A percentile compares a stretch with the other conserved stretches of the same genome.
Evolutionary conservation across 2,113 vertebrate species (phyloP).

Genomic region (Labrus mixtus): DNA sequence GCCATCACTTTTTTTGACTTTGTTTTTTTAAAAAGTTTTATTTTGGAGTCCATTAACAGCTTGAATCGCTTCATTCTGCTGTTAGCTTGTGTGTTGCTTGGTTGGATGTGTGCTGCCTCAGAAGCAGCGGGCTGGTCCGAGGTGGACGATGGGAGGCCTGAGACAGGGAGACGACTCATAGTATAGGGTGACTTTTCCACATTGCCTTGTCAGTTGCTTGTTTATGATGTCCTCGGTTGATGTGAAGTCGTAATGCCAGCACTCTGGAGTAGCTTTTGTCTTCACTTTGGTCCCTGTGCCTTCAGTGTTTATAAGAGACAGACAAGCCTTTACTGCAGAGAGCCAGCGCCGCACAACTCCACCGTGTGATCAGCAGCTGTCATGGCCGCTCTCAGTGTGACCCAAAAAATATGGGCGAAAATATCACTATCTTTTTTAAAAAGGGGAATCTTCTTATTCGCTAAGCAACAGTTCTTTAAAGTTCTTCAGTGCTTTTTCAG

Average conservation of each 20-base stretch:
- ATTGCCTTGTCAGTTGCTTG: slow-evolving; percentile 76
- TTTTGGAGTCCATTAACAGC: slow-evolving; percentile 51
- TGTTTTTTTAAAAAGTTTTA: slow-evolving; percentile 71
- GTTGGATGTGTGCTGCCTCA: slow-evolving; percentile 74
- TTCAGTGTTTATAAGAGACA: slow-evolving; percentile 68
- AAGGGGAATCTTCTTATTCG: slow-evolving; percentile 91
- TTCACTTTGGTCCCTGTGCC: slow-evolving; percentile 76
- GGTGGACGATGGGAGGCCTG: slow-evolving; percentile 86
- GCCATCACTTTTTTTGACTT: slow-evolving; percentile 84
- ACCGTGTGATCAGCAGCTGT: slow-evolving; percentile 60
- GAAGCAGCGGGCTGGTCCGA: slow-evolving; percentile 66
- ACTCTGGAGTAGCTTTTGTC: slow-evolving; percentile 64
- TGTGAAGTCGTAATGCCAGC: slow-evolving; percentile 58
- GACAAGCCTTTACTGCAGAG: slow-evolving; percentile 57
- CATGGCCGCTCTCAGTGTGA: slow-evolving; percentile 80
- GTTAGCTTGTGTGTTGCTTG: slow-evolving; percentile 86
- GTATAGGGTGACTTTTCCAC: slow-evolving; percentile 75
- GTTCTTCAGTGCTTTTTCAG: slow-evolving; percentile 83
- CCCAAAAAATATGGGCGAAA: slow-evolving; percentile 99
- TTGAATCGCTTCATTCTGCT: slow-evolving; percentile 77
- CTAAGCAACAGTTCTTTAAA: slow-evolving; percentile 82
- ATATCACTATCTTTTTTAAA: slow-evolving; percentile 90
- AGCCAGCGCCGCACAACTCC: slow-evolving; percentile 57
- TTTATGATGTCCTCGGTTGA: slow-evolving; percentile 55
- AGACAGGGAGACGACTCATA: slow-evolving; percentile 89